Conservation (phyloP, 2,797 vertebrate species). For the Harpagifer antarcticus region DNA sequence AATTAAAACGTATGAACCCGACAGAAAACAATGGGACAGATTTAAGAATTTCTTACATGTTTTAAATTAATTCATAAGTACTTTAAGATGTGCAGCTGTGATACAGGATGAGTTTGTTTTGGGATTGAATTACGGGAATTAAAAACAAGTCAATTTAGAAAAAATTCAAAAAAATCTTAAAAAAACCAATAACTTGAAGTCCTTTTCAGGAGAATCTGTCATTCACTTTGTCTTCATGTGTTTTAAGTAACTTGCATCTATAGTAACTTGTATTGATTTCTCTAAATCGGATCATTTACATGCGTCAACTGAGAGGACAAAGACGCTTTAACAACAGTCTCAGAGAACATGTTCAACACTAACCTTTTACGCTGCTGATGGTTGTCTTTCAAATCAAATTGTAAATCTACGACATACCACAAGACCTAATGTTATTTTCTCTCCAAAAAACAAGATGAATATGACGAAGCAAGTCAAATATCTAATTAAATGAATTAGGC, state of each 20-base stretch:
- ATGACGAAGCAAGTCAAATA: not conserved
- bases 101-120: not conserved
- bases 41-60: not conserved
- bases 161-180: too few relatives aligned
- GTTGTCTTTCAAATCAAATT: slow-evolving; percentile 57
- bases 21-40: not conserved
- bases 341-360: slow-evolving; percentile 60
- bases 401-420: slow-evolving; percentile 13
- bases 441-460: not conserved
- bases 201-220: slow-evolving; percentile 23
- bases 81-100: slow-evolving; percentile 3
- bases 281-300: slow-evolving; percentile 12
- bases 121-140: not conserved
- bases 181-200: not conserved
- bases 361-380: slow-evolving; percentile 8
- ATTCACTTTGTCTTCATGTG: slow-evolving; percentile 6
- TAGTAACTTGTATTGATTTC: not conserved
- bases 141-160: not conserved
- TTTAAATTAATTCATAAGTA: not conserved
- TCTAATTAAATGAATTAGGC: not conserved
- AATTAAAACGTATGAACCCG: slow-evolving; percentile 1
- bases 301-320: not conserved
- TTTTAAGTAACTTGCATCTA: slow-evolving; percentile 5
- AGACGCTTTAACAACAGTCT: slow-evolving; percentile 4
- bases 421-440: slow-evolving; percentile 32